Base-by-base conservation (phyloP, 2,113 vertebrate genomes). In the Psilopsiagon aymara region DNA sequence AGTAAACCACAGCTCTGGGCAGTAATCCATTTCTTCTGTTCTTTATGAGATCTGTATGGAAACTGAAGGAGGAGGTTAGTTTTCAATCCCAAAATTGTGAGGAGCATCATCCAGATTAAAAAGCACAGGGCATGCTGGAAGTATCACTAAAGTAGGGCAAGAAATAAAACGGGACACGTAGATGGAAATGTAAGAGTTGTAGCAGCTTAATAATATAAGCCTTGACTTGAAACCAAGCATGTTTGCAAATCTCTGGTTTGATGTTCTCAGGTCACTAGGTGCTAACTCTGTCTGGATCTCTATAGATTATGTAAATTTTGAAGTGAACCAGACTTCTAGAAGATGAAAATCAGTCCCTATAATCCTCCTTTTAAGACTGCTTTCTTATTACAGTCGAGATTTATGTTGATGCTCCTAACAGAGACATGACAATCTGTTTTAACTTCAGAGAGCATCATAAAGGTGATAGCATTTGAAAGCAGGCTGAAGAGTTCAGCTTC, bases 271-370 rank as follows among this genome's bases (percentile, higher is more conserved):
- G 94, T 95, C 92, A 62, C 67, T 74, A 43, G 77, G 77, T 83
- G 88, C 86, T 85, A 74, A 82, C 53, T 95, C 55, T 93, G 51
- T 55, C 64, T 87, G 76, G 68, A 90, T 95, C 83, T 92, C 52
- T 86, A 75, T 77, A 90, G 95, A 86, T 94, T 87, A 90, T 96
- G 93, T 90, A 95, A 93, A 93, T 94, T 96, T 91, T 94, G 90
- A 97, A 93, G 94, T 83, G 86, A 92, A 77, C 10, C 86, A 97
- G 95, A 90, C 82, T 87, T 92, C 44, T 91, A 70, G 77, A 62
- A 91, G 96, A 94, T 95, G 94, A 88, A 93, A 95, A 95, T 95
- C 76, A 94, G 60, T 91, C 77, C 66, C 73, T 79, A 8, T 94
- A 96, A 91, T 95, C 94, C 60, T 93, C 39, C 76, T 94, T 97